Evolutionary conservation across 2,888 invertebrate species (phyloP).

Genomic region (Punctoribates punctum): DNA sequence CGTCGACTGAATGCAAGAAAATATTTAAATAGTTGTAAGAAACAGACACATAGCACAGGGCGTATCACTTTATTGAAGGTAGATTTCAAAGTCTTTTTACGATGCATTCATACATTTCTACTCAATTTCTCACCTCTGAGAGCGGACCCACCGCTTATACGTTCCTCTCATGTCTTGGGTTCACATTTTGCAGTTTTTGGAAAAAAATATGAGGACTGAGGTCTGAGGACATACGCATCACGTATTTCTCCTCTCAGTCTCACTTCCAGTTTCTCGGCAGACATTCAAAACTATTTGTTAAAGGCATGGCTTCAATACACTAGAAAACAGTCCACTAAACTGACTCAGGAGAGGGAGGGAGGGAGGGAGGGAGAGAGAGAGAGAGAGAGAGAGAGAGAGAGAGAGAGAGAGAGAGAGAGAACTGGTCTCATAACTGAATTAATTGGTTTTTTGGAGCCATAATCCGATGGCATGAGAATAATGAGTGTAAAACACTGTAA

Average conservation of each 20-base stretch:
- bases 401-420: background rate
- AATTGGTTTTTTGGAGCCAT: background rate
- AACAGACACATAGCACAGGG: constrained; percentile 16
- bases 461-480: background rate
- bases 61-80: constrained; percentile 30
- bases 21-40: constrained; percentile 9
- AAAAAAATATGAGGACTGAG: too few relatives aligned
- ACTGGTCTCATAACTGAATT: too few relatives aligned
- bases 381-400: background rate
- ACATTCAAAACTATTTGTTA: constrained; percentile 14
- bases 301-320: constrained; percentile 23
- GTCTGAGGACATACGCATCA: constrained; percentile 8
- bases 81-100: constrained; percentile 26
- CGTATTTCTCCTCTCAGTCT: background rate
- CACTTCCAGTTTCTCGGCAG: background rate
- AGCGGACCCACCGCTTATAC: constrained; percentile 23
- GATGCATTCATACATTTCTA: constrained; percentile 25
- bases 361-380: constrained; percentile 10
- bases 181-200: background rate
- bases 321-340: background rate
- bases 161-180: background rate
- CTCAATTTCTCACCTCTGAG: constrained; percentile 31
- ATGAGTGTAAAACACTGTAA: constrained; percentile 10
- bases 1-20: background rate
- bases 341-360: background rate